Conservation (phyloP, 2,797 vertebrate species). For the Myotis pilosus region DNA sequence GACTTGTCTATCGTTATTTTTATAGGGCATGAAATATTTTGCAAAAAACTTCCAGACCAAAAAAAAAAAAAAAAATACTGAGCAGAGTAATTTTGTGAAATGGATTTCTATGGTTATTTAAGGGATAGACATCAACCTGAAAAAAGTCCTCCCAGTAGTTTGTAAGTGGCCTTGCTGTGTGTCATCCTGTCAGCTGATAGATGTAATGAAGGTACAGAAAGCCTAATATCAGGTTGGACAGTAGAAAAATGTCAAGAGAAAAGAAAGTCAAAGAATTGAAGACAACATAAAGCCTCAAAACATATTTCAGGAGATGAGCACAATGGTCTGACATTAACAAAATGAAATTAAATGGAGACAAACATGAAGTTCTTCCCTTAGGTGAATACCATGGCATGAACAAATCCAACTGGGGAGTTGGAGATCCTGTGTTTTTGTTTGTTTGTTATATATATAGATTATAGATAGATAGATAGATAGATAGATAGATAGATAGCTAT, state of each 20-base stretch:
- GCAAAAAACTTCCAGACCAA: background rate
- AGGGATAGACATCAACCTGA: background rate
- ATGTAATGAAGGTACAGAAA: background rate
- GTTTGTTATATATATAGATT: too few relatives aligned
- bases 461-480: too few relatives aligned
- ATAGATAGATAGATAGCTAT: too few relatives aligned
- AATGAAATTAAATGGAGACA: background rate
- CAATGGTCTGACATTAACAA: background rate
- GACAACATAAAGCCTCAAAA: background rate
- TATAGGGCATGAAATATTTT: background rate
- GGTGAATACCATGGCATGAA: background rate
- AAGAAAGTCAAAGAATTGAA: background rate
- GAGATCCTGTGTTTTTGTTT: too few relatives aligned
- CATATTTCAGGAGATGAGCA: background rate
- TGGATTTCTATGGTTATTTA: background rate
- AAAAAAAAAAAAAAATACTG: background rate
- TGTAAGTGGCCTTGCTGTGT: background rate
- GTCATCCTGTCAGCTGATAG: background rate
- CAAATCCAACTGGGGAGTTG: background rate
- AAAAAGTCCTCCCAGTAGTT: background rate
- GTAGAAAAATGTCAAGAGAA: background rate
- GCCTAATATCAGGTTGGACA: background rate
- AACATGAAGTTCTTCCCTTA: background rate
- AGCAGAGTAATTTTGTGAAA: background rate
- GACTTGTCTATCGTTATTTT: background rate